These are phyloP conservation scores for Melitaea athalia DNA, from an alignment of 2,888 invertebrate species.

Conservation along the genomic window DNA sequence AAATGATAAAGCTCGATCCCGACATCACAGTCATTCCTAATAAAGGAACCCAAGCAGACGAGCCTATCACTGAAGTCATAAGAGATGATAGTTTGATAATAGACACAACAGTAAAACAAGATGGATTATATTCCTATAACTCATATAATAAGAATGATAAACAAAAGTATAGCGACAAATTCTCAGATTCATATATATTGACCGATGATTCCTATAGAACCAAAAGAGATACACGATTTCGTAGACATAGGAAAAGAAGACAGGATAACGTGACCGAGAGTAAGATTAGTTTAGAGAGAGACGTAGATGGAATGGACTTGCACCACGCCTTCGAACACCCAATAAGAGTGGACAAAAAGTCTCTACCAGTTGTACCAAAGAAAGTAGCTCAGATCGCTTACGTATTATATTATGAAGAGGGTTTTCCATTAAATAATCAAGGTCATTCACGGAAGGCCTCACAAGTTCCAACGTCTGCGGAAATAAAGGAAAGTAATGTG, in stretches of 20 bases:
- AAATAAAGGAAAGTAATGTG: constrained; percentile 62
- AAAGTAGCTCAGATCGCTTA: constrained; percentile 68
- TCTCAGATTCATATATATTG: constrained; percentile 57
- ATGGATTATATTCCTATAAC: constrained; percentile 53
- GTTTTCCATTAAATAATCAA: constrained; percentile 58
- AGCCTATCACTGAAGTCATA: constrained; percentile 53
- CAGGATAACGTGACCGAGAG: constrained; percentile 63
- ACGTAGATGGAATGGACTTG: constrained; percentile 54
- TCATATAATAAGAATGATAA: constrained; percentile 63
- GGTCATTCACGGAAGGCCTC: constrained; percentile 52
- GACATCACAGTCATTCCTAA: constrained; percentile 44
- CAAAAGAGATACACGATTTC: constrained; percentile 62
- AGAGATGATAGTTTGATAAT: constrained; percentile 41
- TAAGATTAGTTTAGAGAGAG: constrained; percentile 51
- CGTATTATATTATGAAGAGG: constrained; percentile 74
- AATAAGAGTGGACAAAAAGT: constrained; percentile 68
- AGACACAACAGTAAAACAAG: constrained; percentile 47
- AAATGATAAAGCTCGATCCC: constrained; percentile 40
- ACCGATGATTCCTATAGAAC: constrained; percentile 55
- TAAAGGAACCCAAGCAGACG: constrained; percentile 59
- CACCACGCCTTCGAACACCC: constrained; percentile 56
- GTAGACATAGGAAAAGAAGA: constrained; percentile 69
- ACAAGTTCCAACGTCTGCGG: constrained; percentile 58
- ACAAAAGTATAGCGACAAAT: constrained; percentile 61
- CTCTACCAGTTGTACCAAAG: constrained; percentile 46